Evolutionary conservation across 2,113 vertebrate species (phyloP).

Genomic region (Anguilla rostrata): DNA sequence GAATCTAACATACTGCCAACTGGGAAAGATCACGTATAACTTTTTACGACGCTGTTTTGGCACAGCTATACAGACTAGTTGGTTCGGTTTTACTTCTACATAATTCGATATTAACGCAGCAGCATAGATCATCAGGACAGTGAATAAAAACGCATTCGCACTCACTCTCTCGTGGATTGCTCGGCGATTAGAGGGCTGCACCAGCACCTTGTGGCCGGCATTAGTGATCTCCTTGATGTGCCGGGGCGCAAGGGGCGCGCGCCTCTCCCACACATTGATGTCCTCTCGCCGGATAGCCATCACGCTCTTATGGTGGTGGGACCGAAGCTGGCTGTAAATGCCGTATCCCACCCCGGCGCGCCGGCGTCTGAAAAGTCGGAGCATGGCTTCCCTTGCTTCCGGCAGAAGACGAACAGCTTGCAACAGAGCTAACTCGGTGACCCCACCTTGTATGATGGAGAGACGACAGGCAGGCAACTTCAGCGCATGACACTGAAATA

Average conservation of each 20-base stretch:
- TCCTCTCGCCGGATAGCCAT: conserved; percentile 91
- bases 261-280: conserved; percentile 90
- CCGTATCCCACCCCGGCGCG: conserved; percentile 42
- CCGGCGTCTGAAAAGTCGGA: conserved; percentile 64
- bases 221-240: conserved; percentile 86
- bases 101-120: background rate
- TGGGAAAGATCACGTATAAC: too few species aligned
- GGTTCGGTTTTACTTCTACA: background rate
- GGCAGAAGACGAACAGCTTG: conserved; percentile 37
- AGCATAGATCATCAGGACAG: background rate
- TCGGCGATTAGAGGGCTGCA: conserved; percentile 91
- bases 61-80: background rate
- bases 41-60: background rate
- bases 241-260: conserved; percentile 88
- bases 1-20: background rate
- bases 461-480: background rate
- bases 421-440: background rate
- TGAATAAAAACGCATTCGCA: background rate
- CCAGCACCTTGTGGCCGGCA: conserved; percentile 89
- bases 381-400: conserved; percentile 72
- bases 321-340: conserved; percentile 43
- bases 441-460: background rate
- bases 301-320: conserved; percentile 71
- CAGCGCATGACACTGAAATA: background rate
- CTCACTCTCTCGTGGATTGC: conserved; percentile 91